These are phyloP conservation scores for Rotaria sp. DNA, from an alignment of 2,888 invertebrate species.

Conservation along the genomic window DNA sequence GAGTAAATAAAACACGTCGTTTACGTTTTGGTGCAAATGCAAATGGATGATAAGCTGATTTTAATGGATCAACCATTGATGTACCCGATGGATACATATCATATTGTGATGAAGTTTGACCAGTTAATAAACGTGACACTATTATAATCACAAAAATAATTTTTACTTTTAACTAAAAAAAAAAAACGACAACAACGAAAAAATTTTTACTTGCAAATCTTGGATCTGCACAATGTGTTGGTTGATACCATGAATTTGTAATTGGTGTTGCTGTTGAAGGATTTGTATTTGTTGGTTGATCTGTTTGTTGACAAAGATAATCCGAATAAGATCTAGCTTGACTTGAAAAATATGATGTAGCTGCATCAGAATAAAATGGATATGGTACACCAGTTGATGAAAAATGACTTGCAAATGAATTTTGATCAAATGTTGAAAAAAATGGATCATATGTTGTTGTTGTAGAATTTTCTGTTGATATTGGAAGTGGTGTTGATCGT, in stretches of 20 bases:
- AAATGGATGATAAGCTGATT: slow-evolving; percentile 14
- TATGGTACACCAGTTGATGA: slow-evolving; percentile 2
- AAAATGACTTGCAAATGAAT: background rate
- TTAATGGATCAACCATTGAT: background rate
- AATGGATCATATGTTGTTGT: background rate
- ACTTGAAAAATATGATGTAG: slow-evolving; percentile 17
- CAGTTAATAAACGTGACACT: slow-evolving; percentile 26
- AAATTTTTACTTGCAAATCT: slow-evolving; percentile 2
- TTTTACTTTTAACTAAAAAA: background rate
- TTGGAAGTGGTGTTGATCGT: background rate
- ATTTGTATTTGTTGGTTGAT: background rate
- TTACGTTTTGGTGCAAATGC: slow-evolving; percentile 27
- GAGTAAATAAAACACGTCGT: slow-evolving; percentile 21
- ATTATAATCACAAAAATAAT: background rate
- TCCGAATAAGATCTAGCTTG: background rate
- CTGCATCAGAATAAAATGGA: background rate
- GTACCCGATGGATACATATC: background rate
- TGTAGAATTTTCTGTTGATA: background rate
- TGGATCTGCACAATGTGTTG: background rate
- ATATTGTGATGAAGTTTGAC: slow-evolving; percentile 19
- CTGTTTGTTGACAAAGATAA: background rate
- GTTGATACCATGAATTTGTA: slow-evolving; percentile 10
- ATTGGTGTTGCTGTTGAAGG: background rate
- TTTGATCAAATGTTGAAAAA: background rate
- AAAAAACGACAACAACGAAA: background rate